Base-by-base conservation (phyloP, 2,888 invertebrate species). In the Galeruca laticollis region DNA sequence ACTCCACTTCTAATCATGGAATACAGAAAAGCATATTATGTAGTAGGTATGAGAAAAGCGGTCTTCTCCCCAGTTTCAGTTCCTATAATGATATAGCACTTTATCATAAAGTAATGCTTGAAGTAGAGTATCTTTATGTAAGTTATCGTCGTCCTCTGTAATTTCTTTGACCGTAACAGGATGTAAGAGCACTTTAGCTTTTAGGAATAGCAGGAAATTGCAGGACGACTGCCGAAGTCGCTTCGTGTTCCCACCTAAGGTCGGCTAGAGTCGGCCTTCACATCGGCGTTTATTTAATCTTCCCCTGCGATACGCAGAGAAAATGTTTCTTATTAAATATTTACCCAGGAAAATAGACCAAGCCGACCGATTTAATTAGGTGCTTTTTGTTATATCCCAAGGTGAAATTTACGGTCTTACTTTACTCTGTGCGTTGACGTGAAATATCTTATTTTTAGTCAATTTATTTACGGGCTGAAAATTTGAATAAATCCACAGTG, bases 191-290 rank as follows among this genome's bases (percentile, higher is more conserved):
- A 80, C 80, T 81, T 78, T 77, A 78, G 80, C 80, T 80, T 78
- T 80, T 78, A 77, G 77, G 78, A 77, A 76, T 78, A 75, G 73
- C 79, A 81, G 80, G 80, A 82, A 82, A 81, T 82, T 82, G 79
- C 82, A 76, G 73, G 47, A 18, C 18, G 69, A 54, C 68, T 74
- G 70, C 65, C 57, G 54, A 35, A 40, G 40, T 54, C 40, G 37
- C 68, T 61, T 15, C 47, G 47, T 47, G 47, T 43, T 37, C 61
- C 18, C 69, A 15, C 15, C 47, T 18, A 3, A 47, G 15, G 18
- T 47, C 69, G 71, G 70, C 64, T 69, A 71, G 68, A 70, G 73
- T 72, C 66, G 62, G 73, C 65, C 54, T 52, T 64, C 60, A 60
- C 63, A 71, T 72, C 73, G 70, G 54, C 54, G 72, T 77, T 75